Evolutionary conservation across 2,888 invertebrate species (phyloP).

Genomic region (Aspidiotus destructor): DNA sequence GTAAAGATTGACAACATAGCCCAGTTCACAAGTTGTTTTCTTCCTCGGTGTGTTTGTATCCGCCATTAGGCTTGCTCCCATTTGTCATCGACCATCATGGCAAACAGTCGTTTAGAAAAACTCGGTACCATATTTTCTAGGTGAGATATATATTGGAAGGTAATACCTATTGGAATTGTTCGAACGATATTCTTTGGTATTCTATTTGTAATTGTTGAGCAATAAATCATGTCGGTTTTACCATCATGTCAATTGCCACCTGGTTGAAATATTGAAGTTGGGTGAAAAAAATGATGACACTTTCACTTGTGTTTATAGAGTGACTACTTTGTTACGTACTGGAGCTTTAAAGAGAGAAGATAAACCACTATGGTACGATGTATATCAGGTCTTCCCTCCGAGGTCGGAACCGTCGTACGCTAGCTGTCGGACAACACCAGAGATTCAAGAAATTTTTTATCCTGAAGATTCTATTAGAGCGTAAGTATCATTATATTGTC

Average conservation of each 20-base stretch:
- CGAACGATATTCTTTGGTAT: neutral
- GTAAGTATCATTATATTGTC: slow-evolving; percentile 52
- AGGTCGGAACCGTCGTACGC: slow-evolving; percentile 68
- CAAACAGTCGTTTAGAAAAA: slow-evolving; percentile 59
- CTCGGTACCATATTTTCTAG: slow-evolving; percentile 62
- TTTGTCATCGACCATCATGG: slow-evolving; percentile 45
- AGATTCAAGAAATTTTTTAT: slow-evolving; percentile 65
- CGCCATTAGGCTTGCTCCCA: too few relatives aligned
- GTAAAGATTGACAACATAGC: too few relatives aligned
- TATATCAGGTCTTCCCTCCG: slow-evolving; percentile 87
- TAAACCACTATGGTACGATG: slow-evolving; percentile 84
- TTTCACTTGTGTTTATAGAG: slow-evolving; percentile 46
- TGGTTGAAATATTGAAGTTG: neutral
- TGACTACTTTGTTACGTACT: slow-evolving; percentile 65
- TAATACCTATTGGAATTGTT: neutral
- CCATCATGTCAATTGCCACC: neutral
- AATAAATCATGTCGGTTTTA: neutral
- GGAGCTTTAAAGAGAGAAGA: slow-evolving; percentile 73
- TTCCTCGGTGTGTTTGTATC: too few relatives aligned
- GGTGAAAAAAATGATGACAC: neutral
- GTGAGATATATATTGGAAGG: slow-evolving; percentile 42
- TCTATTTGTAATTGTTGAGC: neutral
- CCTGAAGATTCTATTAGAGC: slow-evolving; percentile 73
- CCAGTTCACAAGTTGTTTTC: too few relatives aligned
- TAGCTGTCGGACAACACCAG: slow-evolving; percentile 52